phyloP scores from a whole-genome alignment of 2,113 vertebrate species.

The Platycercus adscitus region DNA sequence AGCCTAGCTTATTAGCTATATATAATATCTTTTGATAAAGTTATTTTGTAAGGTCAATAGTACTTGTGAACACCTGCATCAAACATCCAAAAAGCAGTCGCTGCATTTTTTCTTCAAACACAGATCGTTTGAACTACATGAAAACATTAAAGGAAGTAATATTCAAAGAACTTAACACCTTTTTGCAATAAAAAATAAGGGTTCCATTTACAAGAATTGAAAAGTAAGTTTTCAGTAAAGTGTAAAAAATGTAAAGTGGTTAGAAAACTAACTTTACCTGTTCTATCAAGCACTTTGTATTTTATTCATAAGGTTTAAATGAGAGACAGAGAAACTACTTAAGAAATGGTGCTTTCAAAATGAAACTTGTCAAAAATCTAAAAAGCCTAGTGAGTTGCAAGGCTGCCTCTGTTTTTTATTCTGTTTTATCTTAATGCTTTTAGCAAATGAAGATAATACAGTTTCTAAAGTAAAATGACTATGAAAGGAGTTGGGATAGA shows the following conservation, averaged over 20 bases:
- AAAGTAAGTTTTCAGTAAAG: slow-evolving; percentile 13
- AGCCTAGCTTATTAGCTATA: neutral
- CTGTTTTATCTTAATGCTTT: slow-evolving; percentile 26
- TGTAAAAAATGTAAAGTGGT: neutral
- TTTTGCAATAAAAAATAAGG: slow-evolving; percentile 48
- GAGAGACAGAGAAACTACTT: neutral
- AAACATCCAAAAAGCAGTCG: neutral
- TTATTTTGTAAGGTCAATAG: neutral
- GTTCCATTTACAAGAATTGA: slow-evolving; percentile 48
- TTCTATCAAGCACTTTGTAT: neutral
- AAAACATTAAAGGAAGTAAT: slow-evolving; percentile 17
- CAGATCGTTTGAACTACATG: neutral
- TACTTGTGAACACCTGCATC: neutral
- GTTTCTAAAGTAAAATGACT: neutral
- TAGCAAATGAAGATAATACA: neutral
- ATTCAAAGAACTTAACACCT: slow-evolving; percentile 36
- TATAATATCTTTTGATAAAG: neutral
- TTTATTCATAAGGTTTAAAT: slow-evolving; percentile 1
- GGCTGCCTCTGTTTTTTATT: neutral
- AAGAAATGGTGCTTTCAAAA: slow-evolving; percentile 13
- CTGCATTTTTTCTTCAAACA: neutral
- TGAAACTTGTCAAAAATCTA: neutral
- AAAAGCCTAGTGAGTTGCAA: neutral
- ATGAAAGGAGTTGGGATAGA: neutral
- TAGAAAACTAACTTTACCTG: slow-evolving; percentile 8